These are phyloP conservation scores for Onchidella celtica DNA, from an alignment of 2,888 invertebrate genomes.

Conservation along the genomic window DNA sequence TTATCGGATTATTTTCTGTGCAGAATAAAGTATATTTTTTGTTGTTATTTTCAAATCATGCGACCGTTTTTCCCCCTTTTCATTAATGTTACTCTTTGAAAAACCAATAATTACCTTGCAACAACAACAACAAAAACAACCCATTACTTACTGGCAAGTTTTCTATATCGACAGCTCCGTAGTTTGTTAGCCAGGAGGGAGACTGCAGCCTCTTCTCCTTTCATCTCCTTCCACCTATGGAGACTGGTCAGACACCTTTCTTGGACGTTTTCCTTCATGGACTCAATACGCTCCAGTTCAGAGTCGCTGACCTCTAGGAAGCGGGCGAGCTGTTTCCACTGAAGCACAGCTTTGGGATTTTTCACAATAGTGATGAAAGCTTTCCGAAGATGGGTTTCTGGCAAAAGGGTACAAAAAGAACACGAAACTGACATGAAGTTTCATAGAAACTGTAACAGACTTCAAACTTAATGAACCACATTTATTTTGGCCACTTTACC, in stretches of 20 bases:
- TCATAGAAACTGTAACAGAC: background rate
- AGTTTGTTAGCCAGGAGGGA: conserved; percentile 59
- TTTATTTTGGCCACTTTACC: too few species aligned
- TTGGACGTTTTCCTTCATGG: conserved; percentile 59
- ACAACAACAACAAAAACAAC: too few species aligned
- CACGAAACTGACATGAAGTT: background rate
- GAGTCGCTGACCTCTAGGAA: conserved; percentile 64
- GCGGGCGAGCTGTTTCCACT: conserved; percentile 67
- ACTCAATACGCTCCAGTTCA: conserved; percentile 65
- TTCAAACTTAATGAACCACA: background rate
- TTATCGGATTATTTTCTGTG: too few species aligned
- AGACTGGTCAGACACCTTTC: conserved; percentile 69
- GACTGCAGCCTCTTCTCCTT: conserved; percentile 61
- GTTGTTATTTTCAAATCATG: too few species aligned
- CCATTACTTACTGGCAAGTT: conserved; percentile 66
- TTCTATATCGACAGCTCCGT: conserved; percentile 56
- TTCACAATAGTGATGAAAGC: conserved; percentile 73
- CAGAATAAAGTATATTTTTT: too few species aligned
- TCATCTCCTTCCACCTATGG: conserved; percentile 63
- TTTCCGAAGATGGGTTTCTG: conserved; percentile 65
- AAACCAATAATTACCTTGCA: too few species aligned
- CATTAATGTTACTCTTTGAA: too few species aligned
- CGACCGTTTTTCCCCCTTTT: too few species aligned
- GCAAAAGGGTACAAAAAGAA: background rate
- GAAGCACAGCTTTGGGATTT: conserved; percentile 60